Percentiles rank a stretch among this genome's conserved stretches.
Conservation (phyloP, 2,797 vertebrate species). For the Microctenopoma stevenorrisi region DNA sequence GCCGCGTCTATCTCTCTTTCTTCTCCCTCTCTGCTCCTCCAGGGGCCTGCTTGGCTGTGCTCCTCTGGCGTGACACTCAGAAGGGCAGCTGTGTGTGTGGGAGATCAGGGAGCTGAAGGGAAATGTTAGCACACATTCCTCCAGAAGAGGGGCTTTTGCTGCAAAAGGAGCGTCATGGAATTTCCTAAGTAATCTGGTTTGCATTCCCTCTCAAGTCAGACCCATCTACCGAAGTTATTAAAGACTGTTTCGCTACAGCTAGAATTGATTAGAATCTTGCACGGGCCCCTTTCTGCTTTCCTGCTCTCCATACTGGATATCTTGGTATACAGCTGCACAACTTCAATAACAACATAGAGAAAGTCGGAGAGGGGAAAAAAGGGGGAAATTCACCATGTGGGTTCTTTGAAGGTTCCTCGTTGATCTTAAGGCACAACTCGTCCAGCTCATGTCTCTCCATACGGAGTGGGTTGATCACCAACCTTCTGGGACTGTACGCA, state of each 20-base stretch:
- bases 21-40: constrained; percentile 32
- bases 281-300: constrained; percentile 48
- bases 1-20: constrained; percentile 41
- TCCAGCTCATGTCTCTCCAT: constrained; percentile 17
- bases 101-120: constrained; percentile 65
- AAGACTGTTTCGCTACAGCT: constrained; percentile 51
- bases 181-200: constrained; percentile 80
- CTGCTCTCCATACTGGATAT: constrained; percentile 58
- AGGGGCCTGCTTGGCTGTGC: constrained; percentile 37
- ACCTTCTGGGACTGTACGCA: constrained; percentile 36
- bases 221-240: constrained; percentile 68
- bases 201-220: constrained; percentile 73
- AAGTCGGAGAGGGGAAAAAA: constrained; percentile 12
- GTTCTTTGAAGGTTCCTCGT: constrained; percentile 54
- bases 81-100: constrained; percentile 75
- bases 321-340: constrained; percentile 64
- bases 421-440: constrained; percentile 30
- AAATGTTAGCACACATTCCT: constrained; percentile 76
- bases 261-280: constrained; percentile 75
- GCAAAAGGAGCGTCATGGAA: constrained; percentile 62
- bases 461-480: constrained; percentile 34
- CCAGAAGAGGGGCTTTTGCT: constrained; percentile 65
- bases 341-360: constrained; percentile 56
- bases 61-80: constrained; percentile 64
- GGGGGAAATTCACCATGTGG: constrained; percentile 26